Evolutionary conservation across 1,140 invertebrate genomes (phyloP), one percentile per base, ranked within the genome.

Genomic region (Formica exsecta): DNA sequence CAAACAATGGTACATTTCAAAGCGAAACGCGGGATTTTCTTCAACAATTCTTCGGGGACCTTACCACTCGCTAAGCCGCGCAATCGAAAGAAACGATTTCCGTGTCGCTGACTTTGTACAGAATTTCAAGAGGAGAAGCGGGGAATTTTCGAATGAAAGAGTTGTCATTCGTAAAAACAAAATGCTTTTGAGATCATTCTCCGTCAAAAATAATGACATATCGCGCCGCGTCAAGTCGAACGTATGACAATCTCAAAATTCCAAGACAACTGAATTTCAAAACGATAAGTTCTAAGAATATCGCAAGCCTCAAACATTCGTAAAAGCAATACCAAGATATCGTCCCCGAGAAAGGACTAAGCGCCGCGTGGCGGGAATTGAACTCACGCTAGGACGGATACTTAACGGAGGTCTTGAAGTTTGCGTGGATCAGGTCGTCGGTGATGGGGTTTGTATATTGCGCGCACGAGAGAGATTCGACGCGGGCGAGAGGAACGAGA

Each of bases 1-100:
- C 79, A 83, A 83, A 83, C 68, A 83, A 83, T 83, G 79, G 79
- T 74, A 74, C 79, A 74, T 83, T 83, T 62, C 68, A 54, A 73
- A 70, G 73, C 29, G 61, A 57, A 41, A 83, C 79, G 54, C 54
- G n/a, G 54, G 54, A 83, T 83, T 83, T 83, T 74, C 68, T 73
- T 61, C 68, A 83, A 83, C 79, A 83, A 83, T 83, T 74, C 68
- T 83, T 61, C 38, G 68, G 79, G 79, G 79, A 83, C 62, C 44
- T 29, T 51, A 54, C 51, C 68, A 29, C 77, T 57, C 44, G 64
- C 57, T 74, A 83, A 83, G 79, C 71, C 68, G 79, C 41, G 79
- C 68, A 83, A 83, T 83, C 57, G 54, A 83, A 48, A 48, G 79
- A 29, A 83, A 74, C 79, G 79, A 61, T 73, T 74, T 83, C 54